These are phyloP conservation scores for Salvelinus sp. DNA, from an alignment of 2,113 vertebrate genomes.

Conservation along the genomic window DNA sequence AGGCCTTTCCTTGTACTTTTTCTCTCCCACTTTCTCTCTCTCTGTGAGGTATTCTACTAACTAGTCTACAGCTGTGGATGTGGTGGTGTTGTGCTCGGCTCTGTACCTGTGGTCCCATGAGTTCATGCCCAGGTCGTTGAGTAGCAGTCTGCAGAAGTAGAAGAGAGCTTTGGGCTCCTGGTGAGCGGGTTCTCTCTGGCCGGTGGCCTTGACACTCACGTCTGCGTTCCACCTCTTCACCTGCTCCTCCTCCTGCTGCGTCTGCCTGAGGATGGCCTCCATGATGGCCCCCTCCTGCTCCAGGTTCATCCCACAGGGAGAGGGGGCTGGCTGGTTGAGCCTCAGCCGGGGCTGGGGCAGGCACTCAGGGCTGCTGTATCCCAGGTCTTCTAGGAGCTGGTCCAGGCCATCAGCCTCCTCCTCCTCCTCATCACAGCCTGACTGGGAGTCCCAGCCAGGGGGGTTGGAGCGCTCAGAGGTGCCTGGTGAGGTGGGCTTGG, in stretches of 20 bases:
- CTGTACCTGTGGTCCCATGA: slow-evolving; percentile 95
- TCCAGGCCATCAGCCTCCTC: slow-evolving; percentile 84
- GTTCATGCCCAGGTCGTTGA: slow-evolving; percentile 95
- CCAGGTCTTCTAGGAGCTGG: slow-evolving; percentile 84
- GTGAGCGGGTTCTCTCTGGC: slow-evolving; percentile 77
- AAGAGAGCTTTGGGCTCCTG: slow-evolving; percentile 88
- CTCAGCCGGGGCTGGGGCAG: slow-evolving; percentile 80
- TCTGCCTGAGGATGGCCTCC: slow-evolving; percentile 82
- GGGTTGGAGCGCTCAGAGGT: slow-evolving; percentile 26
- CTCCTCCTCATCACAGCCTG: slow-evolving; percentile 60
- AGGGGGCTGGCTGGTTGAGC: slow-evolving; percentile 85
- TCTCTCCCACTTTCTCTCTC: background rate
- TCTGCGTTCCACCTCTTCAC: slow-evolving; percentile 68
- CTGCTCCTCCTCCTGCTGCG: slow-evolving; percentile 80
- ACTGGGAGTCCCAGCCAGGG: slow-evolving; percentile 40
- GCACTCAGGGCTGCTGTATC: slow-evolving; percentile 89
- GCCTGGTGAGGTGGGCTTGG: slow-evolving; percentile 28
- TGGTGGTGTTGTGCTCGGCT: background rate
- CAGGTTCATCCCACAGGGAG: slow-evolving; percentile 83
- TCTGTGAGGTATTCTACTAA: background rate
- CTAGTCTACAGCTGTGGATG: background rate
- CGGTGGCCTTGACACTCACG: slow-evolving; percentile 67
- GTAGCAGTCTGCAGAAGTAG: slow-evolving; percentile 91
- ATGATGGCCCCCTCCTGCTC: slow-evolving; percentile 84
- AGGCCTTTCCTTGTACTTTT: slow-evolving; percentile 52